phyloP scores from a whole-genome alignment of 1,140 invertebrate genomes.

The Eriocheir sinensis region DNA sequence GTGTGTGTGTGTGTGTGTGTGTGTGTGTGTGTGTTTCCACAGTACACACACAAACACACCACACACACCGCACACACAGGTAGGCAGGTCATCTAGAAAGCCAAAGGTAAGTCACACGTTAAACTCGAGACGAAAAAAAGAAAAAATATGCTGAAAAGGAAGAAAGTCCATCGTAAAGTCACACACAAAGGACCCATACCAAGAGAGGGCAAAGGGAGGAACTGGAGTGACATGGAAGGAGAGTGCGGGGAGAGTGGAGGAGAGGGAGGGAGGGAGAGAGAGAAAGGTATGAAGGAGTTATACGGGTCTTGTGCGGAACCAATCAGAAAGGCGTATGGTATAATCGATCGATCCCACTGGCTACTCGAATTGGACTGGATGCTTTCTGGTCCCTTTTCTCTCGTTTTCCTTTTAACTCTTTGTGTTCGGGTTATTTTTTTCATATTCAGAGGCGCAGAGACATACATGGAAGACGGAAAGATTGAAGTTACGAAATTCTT shows the following conservation, averaged over 20 bases:
- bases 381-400: neutral
- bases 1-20: neutral
- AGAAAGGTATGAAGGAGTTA: neutral
- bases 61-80: no score
- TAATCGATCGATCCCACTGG: neutral
- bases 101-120: no score
- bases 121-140: neutral
- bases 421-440: no score
- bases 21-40: neutral
- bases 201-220: neutral
- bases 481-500: neutral
- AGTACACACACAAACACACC: no score
- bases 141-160: neutral
- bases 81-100: no score
- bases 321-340: slow-evolving; percentile 15
- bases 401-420: no score
- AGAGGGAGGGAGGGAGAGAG: neutral
- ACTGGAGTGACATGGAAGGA: neutral
- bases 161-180: no score
- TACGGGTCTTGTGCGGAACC: slow-evolving; percentile 1
- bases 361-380: neutral
- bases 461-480: neutral
- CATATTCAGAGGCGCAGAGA: no score
- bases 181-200: no score
- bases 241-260: neutral